Conservation (phyloP, 2,113 vertebrate genomes). For the Nibea albiflora region DNA sequence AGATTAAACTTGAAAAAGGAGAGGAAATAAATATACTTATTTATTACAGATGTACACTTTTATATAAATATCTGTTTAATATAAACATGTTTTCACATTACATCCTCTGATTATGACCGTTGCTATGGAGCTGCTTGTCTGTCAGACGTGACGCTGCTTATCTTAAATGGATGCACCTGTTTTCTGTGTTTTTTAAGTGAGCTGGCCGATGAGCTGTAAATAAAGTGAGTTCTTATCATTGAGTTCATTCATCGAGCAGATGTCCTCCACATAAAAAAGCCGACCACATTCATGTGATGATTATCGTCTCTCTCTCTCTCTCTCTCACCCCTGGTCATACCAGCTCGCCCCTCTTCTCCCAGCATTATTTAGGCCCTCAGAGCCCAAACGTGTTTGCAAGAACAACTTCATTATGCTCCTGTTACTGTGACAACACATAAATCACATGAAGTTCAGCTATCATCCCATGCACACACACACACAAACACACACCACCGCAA, state of each 20-base stretch:
- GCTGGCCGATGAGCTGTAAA: neutral
- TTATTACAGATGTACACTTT: neutral
- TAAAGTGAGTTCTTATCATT: neutral
- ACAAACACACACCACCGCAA: constrained; percentile 13
- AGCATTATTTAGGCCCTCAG: constrained; percentile 38
- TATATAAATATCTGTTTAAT: neutral
- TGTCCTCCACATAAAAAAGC: neutral
- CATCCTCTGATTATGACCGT: neutral
- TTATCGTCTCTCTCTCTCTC: constrained; percentile 15
- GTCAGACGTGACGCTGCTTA: neutral
- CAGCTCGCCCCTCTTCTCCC: constrained; percentile 9
- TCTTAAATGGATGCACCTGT: neutral
- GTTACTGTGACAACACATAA: constrained; percentile 80
- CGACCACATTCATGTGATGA: neutral
- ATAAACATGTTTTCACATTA: neutral
- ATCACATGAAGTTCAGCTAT: constrained; percentile 65
- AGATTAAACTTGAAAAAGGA: neutral
- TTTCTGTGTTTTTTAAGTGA: neutral
- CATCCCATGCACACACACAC: constrained; percentile 32
- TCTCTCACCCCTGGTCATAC: constrained; percentile 15
- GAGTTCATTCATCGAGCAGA: neutral
- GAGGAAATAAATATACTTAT: neutral
- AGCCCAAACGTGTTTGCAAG: constrained; percentile 66
- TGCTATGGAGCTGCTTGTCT: neutral
- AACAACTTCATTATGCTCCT: constrained; percentile 76